These are phyloP conservation scores for Ciconia boyciana DNA, from an alignment of 2,113 vertebrate species.

Conservation along the genomic window DNA sequence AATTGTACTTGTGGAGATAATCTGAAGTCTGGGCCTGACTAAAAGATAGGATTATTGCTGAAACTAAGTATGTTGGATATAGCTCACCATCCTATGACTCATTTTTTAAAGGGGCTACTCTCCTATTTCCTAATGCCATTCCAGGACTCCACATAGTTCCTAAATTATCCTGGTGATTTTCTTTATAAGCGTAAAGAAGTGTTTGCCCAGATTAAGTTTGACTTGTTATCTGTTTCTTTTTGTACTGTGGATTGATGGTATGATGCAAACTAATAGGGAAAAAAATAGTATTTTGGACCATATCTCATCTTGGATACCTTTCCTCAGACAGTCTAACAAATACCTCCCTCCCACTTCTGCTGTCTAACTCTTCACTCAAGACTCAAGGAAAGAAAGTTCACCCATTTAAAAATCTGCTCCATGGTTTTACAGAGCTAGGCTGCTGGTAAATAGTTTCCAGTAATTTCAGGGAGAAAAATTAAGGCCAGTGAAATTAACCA, in stretches of 20 bases:
- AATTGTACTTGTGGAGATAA: neutral
- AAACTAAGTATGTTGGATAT: neutral
- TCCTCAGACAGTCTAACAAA: neutral
- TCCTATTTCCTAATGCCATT: neutral
- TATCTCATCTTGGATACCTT: neutral
- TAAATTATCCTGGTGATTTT: neutral
- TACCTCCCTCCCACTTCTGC: neutral
- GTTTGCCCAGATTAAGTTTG: neutral
- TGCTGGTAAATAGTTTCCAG: neutral
- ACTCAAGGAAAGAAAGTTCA: neutral
- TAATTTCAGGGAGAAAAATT: neutral
- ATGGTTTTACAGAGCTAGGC: neutral
- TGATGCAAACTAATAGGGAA: neutral
- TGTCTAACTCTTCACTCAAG: neutral
- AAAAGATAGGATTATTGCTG: neutral
- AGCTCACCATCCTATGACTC: neutral
- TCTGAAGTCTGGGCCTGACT: neutral
- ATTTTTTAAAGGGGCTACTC: neutral
- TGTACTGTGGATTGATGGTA: neutral
- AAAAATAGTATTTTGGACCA: neutral
- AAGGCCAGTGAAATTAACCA: neutral
- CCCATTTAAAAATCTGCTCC: neutral
- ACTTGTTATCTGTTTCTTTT: neutral
- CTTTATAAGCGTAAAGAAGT: neutral
- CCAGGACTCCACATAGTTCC: neutral